phyloP scores from a whole-genome alignment of 2,888 invertebrate genomes.

The Prosopocoilus inquinatus region DNA sequence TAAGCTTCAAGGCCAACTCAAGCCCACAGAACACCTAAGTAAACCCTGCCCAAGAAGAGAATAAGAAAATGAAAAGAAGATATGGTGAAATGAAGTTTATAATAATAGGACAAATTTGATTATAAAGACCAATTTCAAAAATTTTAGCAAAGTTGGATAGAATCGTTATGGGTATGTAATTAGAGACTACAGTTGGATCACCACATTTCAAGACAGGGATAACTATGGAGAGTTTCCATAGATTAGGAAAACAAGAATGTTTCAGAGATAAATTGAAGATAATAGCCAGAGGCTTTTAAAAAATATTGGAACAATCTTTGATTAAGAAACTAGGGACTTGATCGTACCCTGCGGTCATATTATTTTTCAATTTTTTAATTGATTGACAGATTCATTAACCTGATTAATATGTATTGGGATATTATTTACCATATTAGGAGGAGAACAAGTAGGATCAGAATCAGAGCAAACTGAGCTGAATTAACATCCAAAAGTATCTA shows the following conservation, averaged over 20 bases:
- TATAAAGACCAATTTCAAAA: constrained; percentile 8
- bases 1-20: no score
- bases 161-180: constrained; percentile 18
- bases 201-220: constrained; percentile 17
- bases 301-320: constrained; percentile 6
- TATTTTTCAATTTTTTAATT: background rate
- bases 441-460: no score
- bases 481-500: background rate
- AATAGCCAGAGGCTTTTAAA: constrained; percentile 9
- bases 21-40: no score
- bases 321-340: background rate
- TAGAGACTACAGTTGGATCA: constrained; percentile 12
- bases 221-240: constrained; percentile 14
- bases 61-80: no score
- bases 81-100: background rate
- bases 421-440: no score
- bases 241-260: constrained; percentile 11
- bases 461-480: no score
- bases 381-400: no score
- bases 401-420: no score
- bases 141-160: constrained; percentile 17
- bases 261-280: constrained; percentile 14
- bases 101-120: background rate
- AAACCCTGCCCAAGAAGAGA: no score
- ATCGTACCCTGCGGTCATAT: constrained; percentile 1